phyloP scores from a whole-genome alignment of 2,113 vertebrate species.

The Brachypodius melanocephalos region DNA sequence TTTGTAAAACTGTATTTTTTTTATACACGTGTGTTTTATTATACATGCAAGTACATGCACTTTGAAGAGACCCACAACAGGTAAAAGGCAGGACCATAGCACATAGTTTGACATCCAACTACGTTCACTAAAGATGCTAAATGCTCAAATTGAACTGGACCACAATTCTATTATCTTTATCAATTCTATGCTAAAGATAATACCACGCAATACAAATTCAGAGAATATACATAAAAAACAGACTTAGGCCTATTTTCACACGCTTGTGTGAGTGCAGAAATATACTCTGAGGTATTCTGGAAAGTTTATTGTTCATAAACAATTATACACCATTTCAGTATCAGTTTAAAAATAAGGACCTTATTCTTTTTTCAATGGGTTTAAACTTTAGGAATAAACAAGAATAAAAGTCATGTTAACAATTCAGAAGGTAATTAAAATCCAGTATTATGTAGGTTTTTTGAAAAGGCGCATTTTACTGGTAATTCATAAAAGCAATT shows the following conservation, averaged over 20 bases:
- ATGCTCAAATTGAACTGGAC: background rate
- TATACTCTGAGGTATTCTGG: rapidly evolving
- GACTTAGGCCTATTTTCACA: background rate
- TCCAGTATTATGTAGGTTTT: background rate
- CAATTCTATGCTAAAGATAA: background rate
- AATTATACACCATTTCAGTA: background rate
- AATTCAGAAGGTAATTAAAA: background rate
- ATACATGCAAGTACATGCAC: background rate
- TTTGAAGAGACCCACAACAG: background rate
- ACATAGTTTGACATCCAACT: background rate
- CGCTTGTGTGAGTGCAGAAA: background rate
- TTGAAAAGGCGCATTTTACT: background rate
- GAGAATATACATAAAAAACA: background rate
- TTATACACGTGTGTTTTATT: background rate
- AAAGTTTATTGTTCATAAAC: background rate
- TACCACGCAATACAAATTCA: background rate
- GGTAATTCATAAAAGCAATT: background rate
- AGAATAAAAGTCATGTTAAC: background rate
- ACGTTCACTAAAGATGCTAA: background rate
- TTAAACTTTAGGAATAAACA: background rate
- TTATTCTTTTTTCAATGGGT: background rate
- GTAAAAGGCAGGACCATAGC: background rate
- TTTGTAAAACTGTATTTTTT: no score
- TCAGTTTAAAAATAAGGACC: background rate
- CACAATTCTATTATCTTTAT: background rate